These are phyloP conservation scores for Pagrus major DNA, from an alignment of 2,113 vertebrate genomes.

Conservation along the genomic window DNA sequence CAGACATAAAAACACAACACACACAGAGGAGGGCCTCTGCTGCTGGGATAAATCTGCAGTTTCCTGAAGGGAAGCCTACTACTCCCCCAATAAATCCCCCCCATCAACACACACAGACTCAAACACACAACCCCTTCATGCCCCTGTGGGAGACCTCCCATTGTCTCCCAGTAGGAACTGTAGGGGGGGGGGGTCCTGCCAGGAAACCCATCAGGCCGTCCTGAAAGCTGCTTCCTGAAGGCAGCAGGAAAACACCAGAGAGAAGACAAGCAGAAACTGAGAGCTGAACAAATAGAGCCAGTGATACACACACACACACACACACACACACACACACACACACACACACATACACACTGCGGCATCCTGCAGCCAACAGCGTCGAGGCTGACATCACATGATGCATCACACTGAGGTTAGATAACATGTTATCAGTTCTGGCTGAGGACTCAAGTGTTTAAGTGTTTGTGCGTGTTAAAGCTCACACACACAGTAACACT, in stretches of 20 bases:
- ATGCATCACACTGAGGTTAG: slow-evolving; percentile 47
- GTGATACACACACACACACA: slow-evolving; percentile 34
- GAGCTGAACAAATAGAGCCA: slow-evolving; percentile 75
- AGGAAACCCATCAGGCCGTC: slow-evolving; percentile 76
- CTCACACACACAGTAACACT: slow-evolving; percentile 2
- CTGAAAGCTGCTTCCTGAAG: slow-evolving; percentile 85
- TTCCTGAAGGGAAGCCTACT: slow-evolving; percentile 83
- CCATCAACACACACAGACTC: slow-evolving; percentile 14
- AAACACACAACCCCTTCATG: slow-evolving; percentile 32
- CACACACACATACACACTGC: slow-evolving; percentile 21
- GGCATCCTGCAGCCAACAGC: slow-evolving; percentile 51
- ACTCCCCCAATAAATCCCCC: slow-evolving; percentile 68
- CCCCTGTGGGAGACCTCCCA: slow-evolving; percentile 78
- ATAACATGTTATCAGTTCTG: slow-evolving; percentile 58
- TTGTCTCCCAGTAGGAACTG: slow-evolving; percentile 80
- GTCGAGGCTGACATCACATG: slow-evolving; percentile 56
- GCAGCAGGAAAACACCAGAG: slow-evolving; percentile 68
- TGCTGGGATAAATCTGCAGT: slow-evolving; percentile 78
- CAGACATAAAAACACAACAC: not conserved
- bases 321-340: slow-evolving; percentile 6
- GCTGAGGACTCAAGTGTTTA: not conserved
- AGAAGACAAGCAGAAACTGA: slow-evolving; percentile 58
- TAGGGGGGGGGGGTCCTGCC: slow-evolving; percentile 50
- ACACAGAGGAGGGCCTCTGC: slow-evolving; percentile 40
- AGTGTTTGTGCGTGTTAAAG: not conserved